Percentiles rank a stretch among this genome's conserved stretches.
phyloP scores from a whole-genome alignment of 2,797 vertebrate genomes.

The Peromyscus melanophrys region DNA sequence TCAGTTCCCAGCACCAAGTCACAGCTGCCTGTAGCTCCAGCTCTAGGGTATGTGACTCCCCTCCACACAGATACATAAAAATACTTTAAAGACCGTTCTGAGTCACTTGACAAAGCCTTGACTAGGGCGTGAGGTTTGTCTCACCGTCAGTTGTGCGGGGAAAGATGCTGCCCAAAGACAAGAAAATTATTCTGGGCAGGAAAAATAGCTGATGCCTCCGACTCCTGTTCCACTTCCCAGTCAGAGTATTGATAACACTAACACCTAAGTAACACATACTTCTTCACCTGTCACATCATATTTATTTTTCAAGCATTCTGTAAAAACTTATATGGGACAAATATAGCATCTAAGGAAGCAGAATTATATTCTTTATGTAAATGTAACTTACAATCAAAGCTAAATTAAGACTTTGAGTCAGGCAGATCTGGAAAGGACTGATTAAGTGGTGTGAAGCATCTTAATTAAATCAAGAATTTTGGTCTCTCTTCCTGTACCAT shows the following conservation, averaged over 20 bases:
- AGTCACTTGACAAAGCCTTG: neutral
- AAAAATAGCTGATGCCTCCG: neutral
- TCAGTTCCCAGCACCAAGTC: neutral
- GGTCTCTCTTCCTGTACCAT: slow-evolving; percentile 5
- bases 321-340: neutral
- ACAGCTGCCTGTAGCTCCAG: neutral
- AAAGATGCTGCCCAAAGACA: neutral
- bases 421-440: neutral
- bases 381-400: neutral
- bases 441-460: neutral
- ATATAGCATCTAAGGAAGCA: neutral
- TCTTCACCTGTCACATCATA: neutral
- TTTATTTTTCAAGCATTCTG: slow-evolving; percentile 56
- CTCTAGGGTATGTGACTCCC: neutral
- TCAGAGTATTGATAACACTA: neutral
- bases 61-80: neutral
- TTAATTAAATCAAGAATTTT: slow-evolving; percentile 27
- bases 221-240: neutral
- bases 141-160: neutral
- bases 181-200: neutral
- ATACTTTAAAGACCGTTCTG: neutral
- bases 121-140: neutral
- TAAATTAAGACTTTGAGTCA: neutral
- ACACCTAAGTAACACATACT: neutral
- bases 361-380: slow-evolving; percentile 16